A percentile compares a stretch with the other conserved stretches of the same genome.
Conservation (phyloP, 2,888 invertebrate species). For the Iselma pallidipennis region DNA sequence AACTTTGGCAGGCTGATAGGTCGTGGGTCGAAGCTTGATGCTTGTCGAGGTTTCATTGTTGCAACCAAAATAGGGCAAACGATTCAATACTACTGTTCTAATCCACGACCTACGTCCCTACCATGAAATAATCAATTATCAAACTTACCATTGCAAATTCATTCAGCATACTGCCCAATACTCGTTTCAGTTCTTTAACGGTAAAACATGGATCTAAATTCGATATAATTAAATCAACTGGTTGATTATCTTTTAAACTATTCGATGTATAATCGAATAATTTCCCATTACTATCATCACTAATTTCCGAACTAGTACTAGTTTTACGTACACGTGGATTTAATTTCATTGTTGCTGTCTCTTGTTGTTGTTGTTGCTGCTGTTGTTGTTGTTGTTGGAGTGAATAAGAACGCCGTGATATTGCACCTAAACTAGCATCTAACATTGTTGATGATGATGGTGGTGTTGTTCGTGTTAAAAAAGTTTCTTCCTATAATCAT, state of each 20-base stretch:
- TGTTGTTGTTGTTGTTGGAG: not conserved
- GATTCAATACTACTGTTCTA: conserved; percentile 4
- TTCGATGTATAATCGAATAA: not conserved
- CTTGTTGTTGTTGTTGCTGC: not conserved
- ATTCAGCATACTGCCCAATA: conserved; percentile 65
- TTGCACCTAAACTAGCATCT: not conserved
- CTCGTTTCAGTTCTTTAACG: conserved; percentile 66
- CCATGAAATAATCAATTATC: no score
- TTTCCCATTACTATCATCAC: conserved; percentile 32
- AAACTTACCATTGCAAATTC: conserved; percentile 68
- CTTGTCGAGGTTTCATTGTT: no score
- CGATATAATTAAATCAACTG: conserved; percentile 64
- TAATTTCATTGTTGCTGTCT: not conserved
- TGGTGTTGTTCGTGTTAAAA: not conserved
- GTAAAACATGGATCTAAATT: conserved; percentile 74
- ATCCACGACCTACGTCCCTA: no score
- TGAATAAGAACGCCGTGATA: not conserved
- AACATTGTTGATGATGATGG: not conserved
- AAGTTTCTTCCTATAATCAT: not conserved
- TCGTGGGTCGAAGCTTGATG: no score
- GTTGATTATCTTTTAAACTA: conserved; percentile 29
- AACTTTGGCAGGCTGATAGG: no score
- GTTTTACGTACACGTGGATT: conserved; percentile 30
- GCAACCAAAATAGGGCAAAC: no score
- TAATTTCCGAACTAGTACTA: conserved; percentile 41